Conservation (phyloP, 2,797 vertebrate species). For the Cyprinella venusta region DNA sequence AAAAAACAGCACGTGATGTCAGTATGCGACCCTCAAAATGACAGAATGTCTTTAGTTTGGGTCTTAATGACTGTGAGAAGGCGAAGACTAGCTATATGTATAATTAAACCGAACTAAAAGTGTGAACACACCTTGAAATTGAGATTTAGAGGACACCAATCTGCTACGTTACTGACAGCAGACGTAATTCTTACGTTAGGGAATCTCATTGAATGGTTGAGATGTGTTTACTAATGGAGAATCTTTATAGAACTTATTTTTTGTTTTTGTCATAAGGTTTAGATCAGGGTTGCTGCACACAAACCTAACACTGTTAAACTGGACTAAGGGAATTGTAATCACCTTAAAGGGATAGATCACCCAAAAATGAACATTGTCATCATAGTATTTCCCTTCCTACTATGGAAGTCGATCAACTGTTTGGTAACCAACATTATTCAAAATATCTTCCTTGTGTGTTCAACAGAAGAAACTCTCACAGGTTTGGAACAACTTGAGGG, state of each 20-base stretch:
- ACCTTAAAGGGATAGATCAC: too few relatives aligned
- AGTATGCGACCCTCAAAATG: not conserved
- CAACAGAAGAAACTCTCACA: too few relatives aligned
- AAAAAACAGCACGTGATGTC: not conserved
- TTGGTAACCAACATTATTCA: too few relatives aligned
- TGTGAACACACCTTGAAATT: not conserved
- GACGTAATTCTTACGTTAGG: not conserved
- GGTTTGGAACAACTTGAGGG: too few relatives aligned
- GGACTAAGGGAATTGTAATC: not conserved
- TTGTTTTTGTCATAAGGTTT: not conserved
- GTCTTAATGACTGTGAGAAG: not conserved
- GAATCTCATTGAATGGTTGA: constrained; percentile 4
- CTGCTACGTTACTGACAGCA: not conserved
- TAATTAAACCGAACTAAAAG: not conserved
- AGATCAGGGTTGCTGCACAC: not conserved
- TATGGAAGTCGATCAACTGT: too few relatives aligned
- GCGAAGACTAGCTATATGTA: not conserved
- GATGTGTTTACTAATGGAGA: not conserved
- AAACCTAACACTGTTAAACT: constrained; percentile 3
- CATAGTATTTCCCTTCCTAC: too few relatives aligned
- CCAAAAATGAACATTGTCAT: too few relatives aligned
- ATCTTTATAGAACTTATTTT: not conserved
- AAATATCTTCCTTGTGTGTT: too few relatives aligned
- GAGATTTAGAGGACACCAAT: not conserved
- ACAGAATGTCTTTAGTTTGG: not conserved